phyloP scores from a whole-genome alignment of 2,888 invertebrate species.

The Acleris literana region DNA sequence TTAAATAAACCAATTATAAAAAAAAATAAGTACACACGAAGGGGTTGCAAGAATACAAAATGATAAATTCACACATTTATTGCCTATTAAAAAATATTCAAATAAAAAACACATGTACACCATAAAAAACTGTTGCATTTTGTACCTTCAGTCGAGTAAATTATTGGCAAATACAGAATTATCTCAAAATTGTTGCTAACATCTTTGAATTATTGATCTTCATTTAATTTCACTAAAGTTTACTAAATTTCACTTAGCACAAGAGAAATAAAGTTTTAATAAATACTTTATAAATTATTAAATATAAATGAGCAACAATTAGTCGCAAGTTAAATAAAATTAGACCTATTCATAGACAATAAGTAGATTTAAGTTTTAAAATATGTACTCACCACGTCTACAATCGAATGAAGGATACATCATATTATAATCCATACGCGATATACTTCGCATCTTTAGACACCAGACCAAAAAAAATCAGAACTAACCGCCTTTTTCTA shows the following conservation, averaged over 20 bases:
- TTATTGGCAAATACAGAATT: constrained; percentile 26
- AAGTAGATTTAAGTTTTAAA: constrained; percentile 15
- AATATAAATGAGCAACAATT: constrained; percentile 4
- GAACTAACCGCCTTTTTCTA: background rate
- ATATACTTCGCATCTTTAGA: constrained; percentile 1
- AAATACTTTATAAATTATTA: constrained; percentile 22
- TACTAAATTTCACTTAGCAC: too few relatives aligned
- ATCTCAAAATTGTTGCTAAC: constrained; percentile 9
- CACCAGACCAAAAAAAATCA: background rate
- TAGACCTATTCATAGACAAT: constrained; percentile 4
- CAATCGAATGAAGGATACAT: constrained; percentile 12
- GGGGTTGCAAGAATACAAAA: constrained; percentile 38
- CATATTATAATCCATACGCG: background rate
- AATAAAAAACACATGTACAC: constrained; percentile 36
- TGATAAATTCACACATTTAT: constrained; percentile 48
- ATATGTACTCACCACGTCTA: constrained; percentile 14
- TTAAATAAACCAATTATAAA: constrained; percentile 45
- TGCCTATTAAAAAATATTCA: constrained; percentile 47
- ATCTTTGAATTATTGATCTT: background rate
- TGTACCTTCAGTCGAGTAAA: constrained; percentile 30
- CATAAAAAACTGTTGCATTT: constrained; percentile 38
- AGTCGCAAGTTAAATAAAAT: background rate
- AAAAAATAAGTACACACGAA: constrained; percentile 64
- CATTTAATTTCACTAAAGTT: too few relatives aligned
- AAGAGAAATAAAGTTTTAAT: constrained; percentile 7